Evolutionary conservation across 2,797 vertebrate species (phyloP).

Genomic region (Anguilla marmorata): DNA sequence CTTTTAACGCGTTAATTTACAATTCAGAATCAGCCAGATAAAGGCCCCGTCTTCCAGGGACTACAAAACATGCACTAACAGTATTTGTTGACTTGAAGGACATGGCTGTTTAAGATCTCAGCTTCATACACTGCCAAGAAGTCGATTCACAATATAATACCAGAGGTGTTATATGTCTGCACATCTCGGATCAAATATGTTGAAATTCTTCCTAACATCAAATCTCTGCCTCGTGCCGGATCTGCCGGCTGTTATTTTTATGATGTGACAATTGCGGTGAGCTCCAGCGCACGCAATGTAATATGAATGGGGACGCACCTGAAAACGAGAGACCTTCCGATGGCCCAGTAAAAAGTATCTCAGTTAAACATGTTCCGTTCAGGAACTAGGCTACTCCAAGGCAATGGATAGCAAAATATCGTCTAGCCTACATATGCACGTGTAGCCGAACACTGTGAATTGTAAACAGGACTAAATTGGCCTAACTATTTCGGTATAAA

Average conservation of each 20-base stretch:
- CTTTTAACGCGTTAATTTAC: background rate
- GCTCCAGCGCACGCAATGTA: slow-evolving; percentile 44
- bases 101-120: slow-evolving; percentile 6
- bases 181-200: background rate
- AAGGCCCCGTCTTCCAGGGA: background rate
- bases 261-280: slow-evolving; percentile 52
- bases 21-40: background rate
- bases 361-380: background rate
- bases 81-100: background rate
- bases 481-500: background rate
- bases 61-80: background rate
- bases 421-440: background rate
- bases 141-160: background rate
- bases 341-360: background rate
- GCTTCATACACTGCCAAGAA: slow-evolving; percentile 6
- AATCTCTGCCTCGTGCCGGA: slow-evolving; percentile 2
- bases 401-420: background rate
- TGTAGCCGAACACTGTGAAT: background rate
- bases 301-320: slow-evolving; percentile 32
- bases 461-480: background rate
- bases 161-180: background rate
- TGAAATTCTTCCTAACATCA: background rate
- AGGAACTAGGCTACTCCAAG: background rate
- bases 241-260: slow-evolving; percentile 27
- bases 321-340: background rate